Base-by-base conservation (phyloP, 2,888 invertebrate genomes). In the Matsumyia berberina region DNA sequence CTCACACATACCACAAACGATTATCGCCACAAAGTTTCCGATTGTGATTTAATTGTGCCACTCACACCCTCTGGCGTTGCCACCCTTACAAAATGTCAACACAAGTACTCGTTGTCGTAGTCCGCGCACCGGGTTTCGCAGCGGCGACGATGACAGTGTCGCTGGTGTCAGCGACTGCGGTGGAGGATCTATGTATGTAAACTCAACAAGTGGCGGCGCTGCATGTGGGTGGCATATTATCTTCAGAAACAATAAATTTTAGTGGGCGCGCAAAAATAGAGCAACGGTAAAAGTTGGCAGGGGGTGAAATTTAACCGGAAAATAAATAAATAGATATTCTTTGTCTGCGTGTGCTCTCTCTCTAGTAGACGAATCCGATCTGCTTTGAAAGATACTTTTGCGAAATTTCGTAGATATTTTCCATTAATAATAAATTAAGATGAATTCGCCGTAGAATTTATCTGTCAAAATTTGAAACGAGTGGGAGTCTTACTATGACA, bases 31-130 rank as follows among this genome's bases (percentile, higher is more conserved):
- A 72, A 78, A 83, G 73, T 67, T 83, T 55, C 67, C 82, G 72
- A 83, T 83, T 83, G 82, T 78, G 82, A 83, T 83, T 83, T 83
- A 83, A 83, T 83, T 83, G 82, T 62, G 46, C 46, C 39, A 24
- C 69, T 37, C 17, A 55, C 46, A 31, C 57, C 51, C 29, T n/a
- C 8, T 39, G n/a, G 24, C 24, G 33, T 1, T n/a, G 9, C n/a
- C 49, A 73, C 55, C 74, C 74, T 55, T 57, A 74, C 46, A 57
- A 35, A 66, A 57, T 66, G 74, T 76, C 67, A 66, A 76, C 58
- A 76, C 58, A 76, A 44, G 42, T 67, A 39, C 19, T 19, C 66
- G 39, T 46, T 51, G 29, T 29, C 57, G 39, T 46, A 51, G 29
- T 12, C 35, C 12, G 5, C 17, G 42, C 12, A 12, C 0, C 1